Base-by-base conservation (phyloP, 2,113 vertebrate species). In the Stercorarius parasiticus region DNA sequence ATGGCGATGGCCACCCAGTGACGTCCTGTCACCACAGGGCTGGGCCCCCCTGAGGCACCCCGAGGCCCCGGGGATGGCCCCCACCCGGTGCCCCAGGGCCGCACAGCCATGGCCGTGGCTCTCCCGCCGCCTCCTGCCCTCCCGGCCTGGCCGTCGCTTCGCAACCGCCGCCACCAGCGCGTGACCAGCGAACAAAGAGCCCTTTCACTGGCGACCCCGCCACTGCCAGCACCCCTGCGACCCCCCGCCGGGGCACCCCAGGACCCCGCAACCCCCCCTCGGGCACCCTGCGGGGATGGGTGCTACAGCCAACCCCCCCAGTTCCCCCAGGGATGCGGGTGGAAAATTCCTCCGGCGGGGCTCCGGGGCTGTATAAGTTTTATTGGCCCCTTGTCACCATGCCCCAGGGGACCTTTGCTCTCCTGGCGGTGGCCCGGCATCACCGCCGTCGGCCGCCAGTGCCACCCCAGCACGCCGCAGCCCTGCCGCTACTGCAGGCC, bases 111-210 rank as follows among this genome's bases (percentile, higher is more conserved):
- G 74, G 6, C 62, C 5, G 3, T 8, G 47, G 61, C 87, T 67
- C 69, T 53, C 59, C 66, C 4, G 4, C 26, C 34, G 12, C 49
- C 66, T 78, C 73, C 73, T 69, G 73, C 43, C 76, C 61, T 69
- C 76, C 47, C 4, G 9, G n/a, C 82, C 95, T 4, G 30, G 49
- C 78, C 0, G 92, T 93, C 92, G 22, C 94, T 66, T 91, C 76
- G 92, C 96, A 94, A 91, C 94, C 30, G 11, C 65, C 3, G 5
- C 47, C 67, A 38, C 38, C 38, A 0, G 92, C 67, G 92, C 90
- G 81, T 96, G 96, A 95, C 96, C 6, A 0, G 58, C 0, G 5
- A 95, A 96, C 96, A 96, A 96, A 93, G 96, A 88, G 64, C 81
- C 93, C 90, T 95, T 95, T 95, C 62, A 93, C 6, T 3, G 0